Evolutionary conservation across 1,140 invertebrate species (phyloP).

Genomic region (Aphelenchoides avenae): DNA sequence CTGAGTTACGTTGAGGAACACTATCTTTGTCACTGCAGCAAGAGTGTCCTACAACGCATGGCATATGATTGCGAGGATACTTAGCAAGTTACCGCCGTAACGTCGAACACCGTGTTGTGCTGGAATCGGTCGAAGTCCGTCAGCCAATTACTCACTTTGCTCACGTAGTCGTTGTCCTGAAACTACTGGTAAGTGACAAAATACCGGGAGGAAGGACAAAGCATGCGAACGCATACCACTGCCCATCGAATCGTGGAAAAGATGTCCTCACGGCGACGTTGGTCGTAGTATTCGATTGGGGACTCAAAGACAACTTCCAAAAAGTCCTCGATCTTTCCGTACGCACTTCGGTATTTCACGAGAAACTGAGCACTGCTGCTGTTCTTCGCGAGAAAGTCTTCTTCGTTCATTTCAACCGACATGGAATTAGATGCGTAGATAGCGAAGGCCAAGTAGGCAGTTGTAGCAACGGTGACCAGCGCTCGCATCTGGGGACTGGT

Average conservation of each 20-base stretch:
- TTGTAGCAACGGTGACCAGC: background rate
- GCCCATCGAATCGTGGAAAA: constrained; percentile 1
- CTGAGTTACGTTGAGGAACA: constrained; percentile 11
- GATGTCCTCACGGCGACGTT: constrained; percentile 10
- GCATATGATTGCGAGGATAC: background rate
- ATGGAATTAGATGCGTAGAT: background rate
- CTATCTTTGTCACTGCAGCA: constrained; percentile 19
- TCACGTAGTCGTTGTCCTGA: constrained; percentile 20
- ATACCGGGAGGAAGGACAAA: too few species aligned
- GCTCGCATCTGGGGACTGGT: background rate
- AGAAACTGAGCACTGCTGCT: constrained; percentile 18
- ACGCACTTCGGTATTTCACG: constrained; percentile 16
- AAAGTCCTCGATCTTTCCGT: constrained; percentile 21
- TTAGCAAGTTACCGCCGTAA: constrained; percentile 13
- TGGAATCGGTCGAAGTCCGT: constrained; percentile 29
- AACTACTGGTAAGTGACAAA: too few species aligned
- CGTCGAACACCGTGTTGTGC: constrained; percentile 22
- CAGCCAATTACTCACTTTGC: constrained; percentile 22
- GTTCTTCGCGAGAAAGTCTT: constrained; percentile 16
- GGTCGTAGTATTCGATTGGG: constrained; percentile 29
- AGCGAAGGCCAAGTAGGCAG: constrained; percentile 7
- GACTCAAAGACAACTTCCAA: constrained; percentile 20
- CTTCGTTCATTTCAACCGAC: constrained; percentile 15
- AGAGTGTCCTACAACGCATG: constrained; percentile 22
- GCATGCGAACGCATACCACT: too few species aligned